Evolutionary conservation across 2,113 vertebrate genomes (phyloP).

Genomic region (Rallus limicola): DNA sequence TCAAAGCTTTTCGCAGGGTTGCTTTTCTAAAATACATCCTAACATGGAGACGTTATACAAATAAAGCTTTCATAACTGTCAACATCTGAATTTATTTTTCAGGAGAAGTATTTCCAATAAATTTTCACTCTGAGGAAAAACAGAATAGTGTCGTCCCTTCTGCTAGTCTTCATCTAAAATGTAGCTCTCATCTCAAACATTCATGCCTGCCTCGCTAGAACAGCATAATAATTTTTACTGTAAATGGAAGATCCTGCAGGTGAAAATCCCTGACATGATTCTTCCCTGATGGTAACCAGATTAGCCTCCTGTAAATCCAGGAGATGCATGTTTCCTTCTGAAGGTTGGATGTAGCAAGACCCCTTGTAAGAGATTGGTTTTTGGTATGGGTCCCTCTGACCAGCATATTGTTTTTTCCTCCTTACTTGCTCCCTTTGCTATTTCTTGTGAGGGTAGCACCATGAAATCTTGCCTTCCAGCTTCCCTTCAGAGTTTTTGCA

Average conservation of each 20-base stretch:
- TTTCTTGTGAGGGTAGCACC: neutral
- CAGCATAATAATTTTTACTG: neutral
- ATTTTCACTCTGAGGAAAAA: neutral
- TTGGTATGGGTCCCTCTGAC: neutral
- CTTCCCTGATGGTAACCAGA: neutral
- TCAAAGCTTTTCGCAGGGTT: slow-evolving; percentile 17
- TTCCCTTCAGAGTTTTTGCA: neutral
- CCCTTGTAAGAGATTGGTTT: neutral
- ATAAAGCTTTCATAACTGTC: slow-evolving; percentile 48
- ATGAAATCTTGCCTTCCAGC: neutral
- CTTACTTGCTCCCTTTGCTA: neutral
- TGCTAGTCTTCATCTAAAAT: neutral
- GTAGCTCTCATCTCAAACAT: neutral
- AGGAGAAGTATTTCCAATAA: slow-evolving; percentile 4
- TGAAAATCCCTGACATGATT: neutral
- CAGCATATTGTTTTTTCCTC: neutral
- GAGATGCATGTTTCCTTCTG: neutral
- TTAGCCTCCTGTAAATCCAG: neutral
- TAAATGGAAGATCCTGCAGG: neutral
- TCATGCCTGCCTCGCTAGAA: neutral
- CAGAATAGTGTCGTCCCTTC: neutral
- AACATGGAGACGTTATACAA: neutral
- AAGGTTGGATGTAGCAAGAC: neutral
- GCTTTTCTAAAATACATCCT: slow-evolving; percentile 19
- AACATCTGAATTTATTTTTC: slow-evolving; percentile 46